phyloP scores from a whole-genome alignment of 2,113 vertebrate genomes.

The Lipophrys pholis region DNA sequence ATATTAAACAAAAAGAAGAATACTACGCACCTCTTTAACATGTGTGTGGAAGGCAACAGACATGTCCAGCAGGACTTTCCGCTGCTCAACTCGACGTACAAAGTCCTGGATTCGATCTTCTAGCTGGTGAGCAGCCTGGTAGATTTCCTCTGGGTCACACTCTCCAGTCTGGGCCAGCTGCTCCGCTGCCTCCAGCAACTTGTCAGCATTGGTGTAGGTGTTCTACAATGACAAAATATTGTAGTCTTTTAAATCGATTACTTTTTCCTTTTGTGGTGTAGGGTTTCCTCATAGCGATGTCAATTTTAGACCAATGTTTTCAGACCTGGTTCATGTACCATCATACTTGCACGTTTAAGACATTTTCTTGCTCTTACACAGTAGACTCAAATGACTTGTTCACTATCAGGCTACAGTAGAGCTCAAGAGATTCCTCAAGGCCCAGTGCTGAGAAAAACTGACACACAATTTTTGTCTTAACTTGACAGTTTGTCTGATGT shows the following conservation, averaged over 20 bases:
- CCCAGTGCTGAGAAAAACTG: too few species aligned
- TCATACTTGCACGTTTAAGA: too few species aligned
- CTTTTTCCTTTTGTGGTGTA: neutral
- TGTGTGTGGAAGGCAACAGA: slow-evolving; percentile 98
- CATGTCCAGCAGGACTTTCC: slow-evolving; percentile 97
- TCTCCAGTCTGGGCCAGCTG: slow-evolving; percentile 98
- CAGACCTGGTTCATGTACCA: too few species aligned
- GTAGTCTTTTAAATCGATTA: neutral
- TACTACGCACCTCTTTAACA: slow-evolving; percentile 91
- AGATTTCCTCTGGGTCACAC: slow-evolving; percentile 98
- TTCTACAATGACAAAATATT: slow-evolving; percentile 83
- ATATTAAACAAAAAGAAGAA: neutral
- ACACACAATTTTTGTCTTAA: too few species aligned
- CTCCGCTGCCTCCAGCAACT: slow-evolving; percentile 95
- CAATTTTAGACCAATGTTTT: too few species aligned
- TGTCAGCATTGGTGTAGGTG: slow-evolving; percentile 98
- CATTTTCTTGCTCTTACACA: too few species aligned
- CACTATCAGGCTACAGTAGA: too few species aligned
- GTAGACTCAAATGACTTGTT: too few species aligned
- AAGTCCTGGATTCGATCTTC: slow-evolving; percentile 99
- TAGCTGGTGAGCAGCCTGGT: slow-evolving; percentile 96
- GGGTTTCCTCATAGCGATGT: too few species aligned
- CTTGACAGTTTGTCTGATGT: too few species aligned
- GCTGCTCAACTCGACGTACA: slow-evolving; percentile 96
- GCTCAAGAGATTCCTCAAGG: too few species aligned